Evolutionary conservation across 2,797 vertebrate genomes (phyloP).

Genomic region (Arctocebus calabarensis): DNA sequence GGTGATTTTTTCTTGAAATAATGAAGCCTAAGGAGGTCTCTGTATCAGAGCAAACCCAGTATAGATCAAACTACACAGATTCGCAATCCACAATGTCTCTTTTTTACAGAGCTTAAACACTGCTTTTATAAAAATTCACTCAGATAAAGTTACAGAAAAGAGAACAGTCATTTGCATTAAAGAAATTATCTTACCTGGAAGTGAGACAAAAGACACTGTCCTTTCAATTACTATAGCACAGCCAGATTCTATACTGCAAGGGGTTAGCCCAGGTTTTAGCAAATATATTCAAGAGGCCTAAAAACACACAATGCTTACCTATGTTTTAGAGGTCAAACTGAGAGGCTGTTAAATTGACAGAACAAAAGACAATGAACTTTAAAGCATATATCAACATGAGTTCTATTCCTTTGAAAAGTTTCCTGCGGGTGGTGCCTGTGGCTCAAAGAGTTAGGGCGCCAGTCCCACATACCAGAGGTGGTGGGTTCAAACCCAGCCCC

Average conservation of each 20-base stretch:
- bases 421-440: no score
- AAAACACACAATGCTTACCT: neutral
- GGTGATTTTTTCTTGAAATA: neutral
- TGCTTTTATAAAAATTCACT: constrained; percentile 1
- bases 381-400: neutral
- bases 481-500: no score
- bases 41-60: neutral
- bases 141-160: constrained; percentile 23
- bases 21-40: neutral
- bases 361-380: neutral
- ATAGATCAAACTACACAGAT: neutral
- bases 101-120: neutral
- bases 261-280: neutral
- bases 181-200: constrained; percentile 1
- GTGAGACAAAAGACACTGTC: neutral
- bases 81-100: neutral
- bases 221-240: neutral
- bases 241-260: neutral
- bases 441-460: no score
- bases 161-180: neutral
- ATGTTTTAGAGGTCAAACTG: constrained; percentile 26
- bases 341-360: constrained; percentile 16
- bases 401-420: neutral
- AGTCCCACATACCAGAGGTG: no score
- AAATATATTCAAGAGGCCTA: neutral